Evolutionary conservation across 2,113 vertebrate species (phyloP), one percentile per base, ranked within the genome.

Genomic region (Equus quagga): DNA sequence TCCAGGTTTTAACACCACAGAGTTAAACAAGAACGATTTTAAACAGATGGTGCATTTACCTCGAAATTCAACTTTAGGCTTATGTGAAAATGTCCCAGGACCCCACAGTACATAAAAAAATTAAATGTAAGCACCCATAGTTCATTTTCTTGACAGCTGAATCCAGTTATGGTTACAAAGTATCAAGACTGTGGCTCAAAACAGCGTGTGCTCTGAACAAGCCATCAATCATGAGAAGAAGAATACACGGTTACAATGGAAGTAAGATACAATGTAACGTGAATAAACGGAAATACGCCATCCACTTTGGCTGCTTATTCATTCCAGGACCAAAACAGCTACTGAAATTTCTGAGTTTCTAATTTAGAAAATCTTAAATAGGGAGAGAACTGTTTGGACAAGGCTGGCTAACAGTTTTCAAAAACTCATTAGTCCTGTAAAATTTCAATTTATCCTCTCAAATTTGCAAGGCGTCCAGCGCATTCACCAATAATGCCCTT

Each of bases 281-380:
- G 97, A 98, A 98, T 97, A 98, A 97, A 96, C 96, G 97, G 92
- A 97, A 97, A 97, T 96, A 23, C 92, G 92, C 96, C 87, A 17
- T 96, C 94, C 96, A 76, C 98, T 96, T 94, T 62, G 90, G 96
- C 95, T 98, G 93, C 60, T 98, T 98, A 97, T 98, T 98, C 98
- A 98, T 98, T 98, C 98, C 87, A 98, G 70, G 95, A 67, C 83
- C 87, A 90, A 89, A 81, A 73, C 46, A 89, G 88, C 87, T 62
- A 3, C 44, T 96, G 97, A 54, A 98, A 98, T 98, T 98, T 98
- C 97, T 98, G 97, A 98, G 97, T 98, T 98, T 98, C 96, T 95
- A 96, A 98, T 96, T 97, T 97, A 98, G 96, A 98, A 95, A 96
- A 96, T 92, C 96, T 95, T 98, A 94, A 97, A 80, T 82, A 87